These are phyloP conservation scores for Leucophenga varia DNA, from an alignment of 1,140 invertebrate genomes.

Conservation along the genomic window DNA sequence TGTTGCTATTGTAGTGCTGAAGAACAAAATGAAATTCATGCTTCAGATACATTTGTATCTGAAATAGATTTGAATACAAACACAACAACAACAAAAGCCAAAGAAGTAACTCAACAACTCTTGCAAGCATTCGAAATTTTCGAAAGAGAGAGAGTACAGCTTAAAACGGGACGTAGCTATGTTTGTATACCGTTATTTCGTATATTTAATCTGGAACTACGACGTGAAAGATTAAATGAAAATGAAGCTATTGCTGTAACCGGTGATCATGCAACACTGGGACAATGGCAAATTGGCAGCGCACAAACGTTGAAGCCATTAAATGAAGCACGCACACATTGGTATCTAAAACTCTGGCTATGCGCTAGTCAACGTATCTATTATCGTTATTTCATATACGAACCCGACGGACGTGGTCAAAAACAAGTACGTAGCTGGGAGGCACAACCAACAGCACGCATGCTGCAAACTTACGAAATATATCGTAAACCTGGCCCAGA, in stretches of 20 bases:
- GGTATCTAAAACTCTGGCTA: constrained; percentile 54
- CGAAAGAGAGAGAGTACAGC: constrained; percentile 32
- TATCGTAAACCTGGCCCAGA: constrained; percentile 57
- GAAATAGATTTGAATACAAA: too few species aligned
- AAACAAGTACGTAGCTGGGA: constrained; percentile 80
- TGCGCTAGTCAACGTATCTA: constrained; percentile 68
- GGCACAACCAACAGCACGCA: constrained; percentile 64
- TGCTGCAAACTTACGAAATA: constrained; percentile 53
- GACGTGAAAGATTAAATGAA: constrained; percentile 13
- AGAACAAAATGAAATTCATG: too few species aligned
- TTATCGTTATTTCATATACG: constrained; percentile 80
- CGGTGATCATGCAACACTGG: constrained; percentile 54
- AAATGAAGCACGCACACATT: constrained; percentile 21
- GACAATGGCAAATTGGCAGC: constrained; percentile 56
- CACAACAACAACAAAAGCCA: too few species aligned
- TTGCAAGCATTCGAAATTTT: constrained; percentile 35
- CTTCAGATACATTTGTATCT: too few species aligned
- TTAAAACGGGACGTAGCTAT: constrained; percentile 32
- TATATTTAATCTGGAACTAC: constrained; percentile 36
- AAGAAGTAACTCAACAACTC: constrained; percentile 8
- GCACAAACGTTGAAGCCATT: constrained; percentile 40
- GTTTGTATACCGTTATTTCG: constrained; percentile 45
- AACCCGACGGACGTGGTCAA: constrained; percentile 59
- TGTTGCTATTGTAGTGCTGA: not conserved
- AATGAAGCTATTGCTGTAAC: constrained; percentile 56